These are phyloP conservation scores for Denticeps clupeoides DNA, from an alignment of 2,797 vertebrate species.

Conservation along the genomic window DNA sequence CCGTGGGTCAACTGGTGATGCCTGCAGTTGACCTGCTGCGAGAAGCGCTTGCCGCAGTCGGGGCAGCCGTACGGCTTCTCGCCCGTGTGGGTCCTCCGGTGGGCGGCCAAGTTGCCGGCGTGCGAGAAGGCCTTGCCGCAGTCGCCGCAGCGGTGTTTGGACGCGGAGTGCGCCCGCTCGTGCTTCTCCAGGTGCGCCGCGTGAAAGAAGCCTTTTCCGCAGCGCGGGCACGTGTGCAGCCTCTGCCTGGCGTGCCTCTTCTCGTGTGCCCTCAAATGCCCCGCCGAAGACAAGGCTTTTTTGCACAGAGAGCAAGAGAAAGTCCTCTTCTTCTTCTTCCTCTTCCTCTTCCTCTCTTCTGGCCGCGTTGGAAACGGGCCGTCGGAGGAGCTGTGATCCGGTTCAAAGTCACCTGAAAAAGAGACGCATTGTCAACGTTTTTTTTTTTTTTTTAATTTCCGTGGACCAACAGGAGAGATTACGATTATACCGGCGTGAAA, in stretches of 20 bases:
- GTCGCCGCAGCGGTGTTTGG: not conserved
- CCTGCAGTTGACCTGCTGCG: not conserved
- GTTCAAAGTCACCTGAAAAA: too few relatives aligned
- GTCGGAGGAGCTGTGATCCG: too few relatives aligned
- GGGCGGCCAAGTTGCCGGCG: not conserved
- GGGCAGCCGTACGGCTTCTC: not conserved
- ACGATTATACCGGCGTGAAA: too few relatives aligned
- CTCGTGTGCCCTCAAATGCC: slow-evolving; percentile 1
- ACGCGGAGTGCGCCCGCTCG: not conserved
- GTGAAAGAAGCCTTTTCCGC: not conserved
- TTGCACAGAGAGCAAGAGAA: too few relatives aligned
- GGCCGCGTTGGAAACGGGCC: too few relatives aligned
- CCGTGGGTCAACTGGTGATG: not conserved
- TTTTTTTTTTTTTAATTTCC: too few relatives aligned
- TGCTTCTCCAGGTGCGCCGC: not conserved
- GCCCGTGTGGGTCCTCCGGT: not conserved
- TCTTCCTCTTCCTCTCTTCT: too few relatives aligned
- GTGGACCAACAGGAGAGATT: too few relatives aligned
- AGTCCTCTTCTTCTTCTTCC: too few relatives aligned
- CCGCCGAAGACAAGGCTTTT: too few relatives aligned
- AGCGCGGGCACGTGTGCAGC: not conserved
- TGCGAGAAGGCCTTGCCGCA: not conserved
- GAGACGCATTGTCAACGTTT: too few relatives aligned
- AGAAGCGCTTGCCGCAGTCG: not conserved
- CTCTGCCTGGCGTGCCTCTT: slow-evolving; percentile 4